A percentile compares a stretch with the other conserved stretches of the same genome.
Conservation (phyloP, 2,797 vertebrate species). For the Malacoraja senta region DNA sequence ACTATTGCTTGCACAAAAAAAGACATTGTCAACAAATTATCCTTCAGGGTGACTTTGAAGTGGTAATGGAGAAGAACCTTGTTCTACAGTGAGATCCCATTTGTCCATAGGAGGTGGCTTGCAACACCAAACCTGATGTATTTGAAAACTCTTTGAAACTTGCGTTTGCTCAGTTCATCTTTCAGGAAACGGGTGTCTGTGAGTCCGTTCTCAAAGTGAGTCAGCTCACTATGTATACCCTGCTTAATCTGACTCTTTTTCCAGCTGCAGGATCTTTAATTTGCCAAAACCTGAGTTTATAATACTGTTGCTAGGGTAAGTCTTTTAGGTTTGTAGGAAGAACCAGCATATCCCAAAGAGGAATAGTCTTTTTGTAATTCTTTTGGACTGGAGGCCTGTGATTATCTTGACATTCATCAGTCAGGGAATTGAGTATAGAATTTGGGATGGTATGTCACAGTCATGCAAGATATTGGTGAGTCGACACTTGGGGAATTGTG, state of each 20-base stretch:
- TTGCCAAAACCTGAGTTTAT: neutral
- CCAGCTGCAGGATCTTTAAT: constrained; percentile 16
- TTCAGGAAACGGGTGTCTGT: neutral
- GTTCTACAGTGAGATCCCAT: neutral
- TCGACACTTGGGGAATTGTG: too few species aligned
- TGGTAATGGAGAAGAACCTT: neutral
- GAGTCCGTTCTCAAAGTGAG: neutral
- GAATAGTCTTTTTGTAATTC: too few species aligned
- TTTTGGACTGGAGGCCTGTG: too few species aligned
- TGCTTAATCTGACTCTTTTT: constrained; percentile 14
- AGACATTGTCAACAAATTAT: neutral
- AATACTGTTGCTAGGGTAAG: neutral
- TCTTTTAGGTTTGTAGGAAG: neutral
- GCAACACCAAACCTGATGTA: neutral
- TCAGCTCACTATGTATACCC: constrained; percentile 13
- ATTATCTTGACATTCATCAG: too few species aligned
- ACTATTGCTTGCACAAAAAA: neutral
- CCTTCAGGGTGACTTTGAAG: neutral
- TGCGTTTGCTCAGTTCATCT: neutral
- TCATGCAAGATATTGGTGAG: too few species aligned
- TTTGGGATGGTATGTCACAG: too few species aligned
- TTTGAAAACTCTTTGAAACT: constrained; percentile 3
- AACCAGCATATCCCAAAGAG: neutral
- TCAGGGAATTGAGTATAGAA: too few species aligned
- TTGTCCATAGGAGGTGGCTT: neutral